These are phyloP conservation scores for Lamproptera curius DNA, from an alignment of 2,888 invertebrate species.

Conservation along the genomic window DNA sequence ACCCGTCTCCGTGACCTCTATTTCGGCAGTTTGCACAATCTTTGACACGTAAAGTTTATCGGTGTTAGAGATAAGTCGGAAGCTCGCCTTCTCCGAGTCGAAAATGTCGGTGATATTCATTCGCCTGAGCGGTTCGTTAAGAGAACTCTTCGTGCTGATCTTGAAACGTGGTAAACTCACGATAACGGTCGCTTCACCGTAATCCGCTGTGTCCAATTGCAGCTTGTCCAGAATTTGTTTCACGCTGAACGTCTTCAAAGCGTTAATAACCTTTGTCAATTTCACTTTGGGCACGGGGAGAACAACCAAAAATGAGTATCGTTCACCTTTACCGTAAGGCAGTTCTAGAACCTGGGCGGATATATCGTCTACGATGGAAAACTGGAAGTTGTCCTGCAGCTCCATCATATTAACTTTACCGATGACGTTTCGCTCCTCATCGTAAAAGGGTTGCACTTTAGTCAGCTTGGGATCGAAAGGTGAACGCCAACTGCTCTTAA, in stretches of 20 bases:
- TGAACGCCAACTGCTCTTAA: slow-evolving; percentile 82
- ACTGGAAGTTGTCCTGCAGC: slow-evolving; percentile 76
- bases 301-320: slow-evolving; percentile 79
- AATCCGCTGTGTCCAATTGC: slow-evolving; percentile 57
- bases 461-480: slow-evolving; percentile 80
- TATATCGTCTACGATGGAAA: slow-evolving; percentile 69
- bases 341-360: slow-evolving; percentile 80
- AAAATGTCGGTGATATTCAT: slow-evolving; percentile 84
- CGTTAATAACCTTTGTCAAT: slow-evolving; percentile 63
- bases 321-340: slow-evolving; percentile 78
- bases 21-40: slow-evolving; percentile 83
- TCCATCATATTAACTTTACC: slow-evolving; percentile 86
- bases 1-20: slow-evolving; percentile 85
- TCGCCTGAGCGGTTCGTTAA: slow-evolving; percentile 73
- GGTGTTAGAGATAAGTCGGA: slow-evolving; percentile 67
- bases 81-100: slow-evolving; percentile 69
- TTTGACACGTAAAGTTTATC: slow-evolving; percentile 76
- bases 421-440: slow-evolving; percentile 65
- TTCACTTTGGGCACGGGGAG: slow-evolving; percentile 76
- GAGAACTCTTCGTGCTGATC: slow-evolving; percentile 75
- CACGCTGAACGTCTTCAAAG: slow-evolving; percentile 59
- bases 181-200: slow-evolving; percentile 76
- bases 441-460: slow-evolving; percentile 70
- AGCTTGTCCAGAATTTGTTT: slow-evolving; percentile 71
- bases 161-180: slow-evolving; percentile 80